Conservation (phyloP, 1,140 invertebrate genomes). For the Halesus radiatus region DNA sequence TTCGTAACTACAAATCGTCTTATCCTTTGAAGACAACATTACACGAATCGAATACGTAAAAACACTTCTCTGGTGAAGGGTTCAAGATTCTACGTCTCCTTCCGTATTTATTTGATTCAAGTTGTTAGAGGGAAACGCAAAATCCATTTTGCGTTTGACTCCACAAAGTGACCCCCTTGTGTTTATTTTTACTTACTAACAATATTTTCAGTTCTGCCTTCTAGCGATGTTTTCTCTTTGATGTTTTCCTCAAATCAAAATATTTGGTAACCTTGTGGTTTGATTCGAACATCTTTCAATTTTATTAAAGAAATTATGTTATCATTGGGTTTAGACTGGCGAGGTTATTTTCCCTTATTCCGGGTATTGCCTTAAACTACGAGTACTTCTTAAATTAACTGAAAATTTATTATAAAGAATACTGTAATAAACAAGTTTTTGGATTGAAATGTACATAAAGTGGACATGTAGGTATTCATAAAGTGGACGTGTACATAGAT, state of each 20-base stretch:
- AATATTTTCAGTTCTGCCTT: constrained; percentile 1
- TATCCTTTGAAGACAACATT: constrained; percentile 18
- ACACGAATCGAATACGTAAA: constrained; percentile 20
- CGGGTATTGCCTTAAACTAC: neutral
- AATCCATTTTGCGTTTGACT: neutral
- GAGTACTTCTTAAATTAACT: too few species aligned
- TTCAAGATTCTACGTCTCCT: neutral
- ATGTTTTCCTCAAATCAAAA: neutral
- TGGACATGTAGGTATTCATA: too few species aligned
- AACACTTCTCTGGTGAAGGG: neutral
- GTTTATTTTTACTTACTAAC: constrained; percentile 10
- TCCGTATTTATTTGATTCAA: neutral
- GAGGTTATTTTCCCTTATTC: neutral
- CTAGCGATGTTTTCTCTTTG: neutral
- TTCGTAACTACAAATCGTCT: constrained; percentile 15
- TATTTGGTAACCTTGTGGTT: neutral
- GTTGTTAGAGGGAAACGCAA: neutral
- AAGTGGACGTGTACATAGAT: too few species aligned
- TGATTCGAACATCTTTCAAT: neutral
- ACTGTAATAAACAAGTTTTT: too few species aligned
- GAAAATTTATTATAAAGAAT: too few species aligned
- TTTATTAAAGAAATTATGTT: neutral
- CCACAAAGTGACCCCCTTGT: constrained; percentile 15
- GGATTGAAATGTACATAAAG: too few species aligned
- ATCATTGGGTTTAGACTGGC: neutral